phyloP scores from a whole-genome alignment of 2,113 vertebrate genomes.

The Callaeas wilsoni region DNA sequence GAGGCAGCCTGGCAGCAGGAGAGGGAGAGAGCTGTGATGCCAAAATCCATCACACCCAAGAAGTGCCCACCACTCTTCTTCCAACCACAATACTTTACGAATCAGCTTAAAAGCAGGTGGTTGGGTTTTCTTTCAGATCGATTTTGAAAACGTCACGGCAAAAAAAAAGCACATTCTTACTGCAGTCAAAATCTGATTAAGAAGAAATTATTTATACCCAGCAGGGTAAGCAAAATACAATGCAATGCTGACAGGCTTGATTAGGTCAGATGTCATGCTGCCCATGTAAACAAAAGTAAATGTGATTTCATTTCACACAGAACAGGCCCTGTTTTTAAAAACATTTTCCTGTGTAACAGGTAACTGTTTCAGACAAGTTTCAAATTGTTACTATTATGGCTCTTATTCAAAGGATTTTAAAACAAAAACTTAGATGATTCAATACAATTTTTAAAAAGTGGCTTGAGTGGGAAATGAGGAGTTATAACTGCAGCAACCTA shows the following conservation, averaged over 20 bases:
- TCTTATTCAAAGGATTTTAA: background rate
- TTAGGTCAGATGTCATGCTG: background rate
- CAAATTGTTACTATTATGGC: background rate
- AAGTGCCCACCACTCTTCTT: background rate
- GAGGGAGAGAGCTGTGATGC: background rate
- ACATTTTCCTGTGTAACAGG: background rate
- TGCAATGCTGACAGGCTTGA: background rate
- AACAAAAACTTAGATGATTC: background rate
- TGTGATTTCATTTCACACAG: background rate
- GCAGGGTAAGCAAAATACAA: background rate
- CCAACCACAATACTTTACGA: background rate
- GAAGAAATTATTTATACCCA: background rate
- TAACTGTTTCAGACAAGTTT: background rate
- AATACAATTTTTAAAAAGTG: background rate
- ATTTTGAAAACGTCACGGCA: background rate
- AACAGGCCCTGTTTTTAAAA: background rate
- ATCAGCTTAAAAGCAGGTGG: background rate
- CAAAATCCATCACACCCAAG: background rate
- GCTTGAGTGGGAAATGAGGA: background rate
- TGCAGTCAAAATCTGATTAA: background rate
- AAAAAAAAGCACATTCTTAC: background rate
- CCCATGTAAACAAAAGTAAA: background rate
- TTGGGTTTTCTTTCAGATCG: background rate
- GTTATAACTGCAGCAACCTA: rapidly evolving
- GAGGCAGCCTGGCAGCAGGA: background rate